A percentile compares a stretch with the other conserved stretches of the same genome.
phyloP scores from a whole-genome alignment of 2,113 vertebrate species.

The Psilopsiagon aurifrons region DNA sequence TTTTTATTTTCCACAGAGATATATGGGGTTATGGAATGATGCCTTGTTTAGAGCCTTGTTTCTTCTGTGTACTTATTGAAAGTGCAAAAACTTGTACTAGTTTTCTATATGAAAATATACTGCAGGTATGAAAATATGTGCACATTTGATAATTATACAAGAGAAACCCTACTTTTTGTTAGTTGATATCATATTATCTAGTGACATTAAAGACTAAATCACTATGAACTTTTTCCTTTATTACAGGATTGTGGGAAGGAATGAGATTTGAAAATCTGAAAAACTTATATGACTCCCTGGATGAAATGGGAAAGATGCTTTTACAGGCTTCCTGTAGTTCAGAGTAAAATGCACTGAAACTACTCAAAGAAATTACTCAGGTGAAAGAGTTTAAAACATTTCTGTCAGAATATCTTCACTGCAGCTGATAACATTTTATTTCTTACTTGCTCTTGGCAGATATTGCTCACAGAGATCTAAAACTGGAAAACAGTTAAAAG shows the following conservation, averaged over 20 bases:
- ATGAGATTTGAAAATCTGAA: background rate
- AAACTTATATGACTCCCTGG: background rate
- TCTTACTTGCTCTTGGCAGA: conserved; percentile 73
- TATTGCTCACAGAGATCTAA: conserved; percentile 86
- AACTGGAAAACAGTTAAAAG: conserved; percentile 91
- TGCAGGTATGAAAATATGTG: background rate
- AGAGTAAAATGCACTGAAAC: background rate
- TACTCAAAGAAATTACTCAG: conserved; percentile 16
- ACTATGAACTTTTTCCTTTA: background rate
- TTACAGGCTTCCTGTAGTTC: background rate
- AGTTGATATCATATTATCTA: background rate
- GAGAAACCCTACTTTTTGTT: background rate
- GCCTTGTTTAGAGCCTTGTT: background rate
- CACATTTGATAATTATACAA: background rate
- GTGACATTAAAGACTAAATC: background rate
- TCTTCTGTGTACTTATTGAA: background rate
- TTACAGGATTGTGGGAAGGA: background rate
- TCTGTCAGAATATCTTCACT: conserved; percentile 42
- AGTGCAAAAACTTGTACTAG: background rate
- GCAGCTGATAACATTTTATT: conserved; percentile 26
- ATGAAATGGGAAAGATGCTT: background rate
- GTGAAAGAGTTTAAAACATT: conserved; percentile 18
- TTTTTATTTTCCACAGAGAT: background rate
- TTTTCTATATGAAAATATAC: background rate
- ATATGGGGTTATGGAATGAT: background rate